These are phyloP conservation scores for Harmothoe impar DNA, from an alignment of 2,888 invertebrate species.

Conservation along the genomic window DNA sequence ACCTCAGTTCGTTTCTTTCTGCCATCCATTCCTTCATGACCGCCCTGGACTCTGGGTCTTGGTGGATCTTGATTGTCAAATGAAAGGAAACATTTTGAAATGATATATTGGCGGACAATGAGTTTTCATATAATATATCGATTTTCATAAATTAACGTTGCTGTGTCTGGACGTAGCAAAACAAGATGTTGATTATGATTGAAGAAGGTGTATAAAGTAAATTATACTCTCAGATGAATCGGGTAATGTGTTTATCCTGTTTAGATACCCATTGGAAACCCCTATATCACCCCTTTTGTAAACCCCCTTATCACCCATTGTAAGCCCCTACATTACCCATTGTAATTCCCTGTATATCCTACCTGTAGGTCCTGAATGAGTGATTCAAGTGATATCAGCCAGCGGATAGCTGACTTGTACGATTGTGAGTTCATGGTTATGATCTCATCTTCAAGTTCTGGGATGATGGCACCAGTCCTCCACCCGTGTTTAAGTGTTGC, in stretches of 20 bases:
- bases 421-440: slow-evolving; percentile 91
- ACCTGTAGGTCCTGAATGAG: slow-evolving; percentile 82
- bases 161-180: too few species aligned
- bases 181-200: too few species aligned
- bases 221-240: too few species aligned
- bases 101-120: not conserved
- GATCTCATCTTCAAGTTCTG: slow-evolving; percentile 96
- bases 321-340: too few species aligned
- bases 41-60: slow-evolving; percentile 72
- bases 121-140: too few species aligned
- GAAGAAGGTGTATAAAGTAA: too few species aligned
- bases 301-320: too few species aligned
- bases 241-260: too few species aligned
- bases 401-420: slow-evolving; percentile 93
- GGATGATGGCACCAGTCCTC: slow-evolving; percentile 98
- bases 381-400: slow-evolving; percentile 79
- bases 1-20: slow-evolving; percentile 84
- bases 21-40: slow-evolving; percentile 88
- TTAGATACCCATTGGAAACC: too few species aligned
- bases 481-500: slow-evolving; percentile 97
- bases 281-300: too few species aligned
- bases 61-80: slow-evolving; percentile 72
- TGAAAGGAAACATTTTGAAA: not conserved
- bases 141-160: too few species aligned
- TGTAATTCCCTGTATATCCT: not conserved